These are phyloP conservation scores for Alloplasta piceator DNA, from an alignment of 2,888 invertebrate genomes.

Conservation along the genomic window DNA sequence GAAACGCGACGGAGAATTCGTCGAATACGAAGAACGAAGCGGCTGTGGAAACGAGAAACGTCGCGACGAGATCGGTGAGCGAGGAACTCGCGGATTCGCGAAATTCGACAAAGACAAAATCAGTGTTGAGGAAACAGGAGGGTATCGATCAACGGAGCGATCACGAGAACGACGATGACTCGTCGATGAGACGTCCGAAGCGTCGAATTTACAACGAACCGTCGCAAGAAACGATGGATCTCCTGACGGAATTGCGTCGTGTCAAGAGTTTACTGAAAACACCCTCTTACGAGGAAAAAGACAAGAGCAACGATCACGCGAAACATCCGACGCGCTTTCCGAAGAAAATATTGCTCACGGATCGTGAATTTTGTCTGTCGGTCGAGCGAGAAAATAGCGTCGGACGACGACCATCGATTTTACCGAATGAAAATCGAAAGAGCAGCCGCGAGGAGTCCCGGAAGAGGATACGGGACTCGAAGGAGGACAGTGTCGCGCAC, in stretches of 20 bases:
- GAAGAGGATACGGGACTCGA: neutral
- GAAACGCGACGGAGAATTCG: conserved; percentile 22
- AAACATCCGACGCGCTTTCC: conserved; percentile 73
- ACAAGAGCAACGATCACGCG: conserved; percentile 70
- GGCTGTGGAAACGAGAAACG: conserved; percentile 28
- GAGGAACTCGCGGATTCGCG: conserved; percentile 34
- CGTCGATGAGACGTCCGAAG: conserved; percentile 71
- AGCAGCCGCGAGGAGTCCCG: conserved; percentile 8
- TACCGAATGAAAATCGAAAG: conserved; percentile 7
- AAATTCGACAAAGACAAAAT: conserved; percentile 69
- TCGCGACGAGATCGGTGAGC: conserved; percentile 29
- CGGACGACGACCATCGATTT: conserved; percentile 72
- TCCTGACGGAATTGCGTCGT: conserved; percentile 78
- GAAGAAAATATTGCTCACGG: conserved; percentile 79
- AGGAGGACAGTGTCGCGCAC: neutral
- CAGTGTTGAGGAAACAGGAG: conserved; percentile 78
- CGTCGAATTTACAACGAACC: conserved; percentile 78
- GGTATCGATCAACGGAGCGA: conserved; percentile 77
- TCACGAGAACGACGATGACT: conserved; percentile 71
- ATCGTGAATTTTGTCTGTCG: conserved; percentile 81
- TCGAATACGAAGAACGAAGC: neutral
- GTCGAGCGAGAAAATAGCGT: conserved; percentile 80
- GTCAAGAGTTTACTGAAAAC: conserved; percentile 79
- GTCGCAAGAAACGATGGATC: conserved; percentile 81
- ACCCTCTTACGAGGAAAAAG: conserved; percentile 77